phyloP scores from a whole-genome alignment of 2,113 vertebrate species.

The Machaerirhynchus nigripectus region DNA sequence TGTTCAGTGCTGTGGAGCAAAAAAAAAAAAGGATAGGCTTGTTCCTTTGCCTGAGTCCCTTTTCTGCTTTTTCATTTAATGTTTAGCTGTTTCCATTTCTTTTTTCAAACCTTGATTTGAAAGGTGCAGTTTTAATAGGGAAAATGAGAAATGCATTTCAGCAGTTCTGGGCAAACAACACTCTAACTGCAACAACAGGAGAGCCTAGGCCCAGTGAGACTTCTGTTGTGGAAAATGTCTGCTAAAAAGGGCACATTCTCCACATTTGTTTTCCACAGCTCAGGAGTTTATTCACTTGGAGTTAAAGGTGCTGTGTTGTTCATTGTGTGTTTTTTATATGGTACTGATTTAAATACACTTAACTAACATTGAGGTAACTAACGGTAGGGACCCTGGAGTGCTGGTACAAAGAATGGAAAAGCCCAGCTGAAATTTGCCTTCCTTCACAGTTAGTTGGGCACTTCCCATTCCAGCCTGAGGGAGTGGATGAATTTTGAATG shows the following conservation, averaged over 20 bases:
- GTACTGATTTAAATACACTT: background rate
- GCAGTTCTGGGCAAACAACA: background rate
- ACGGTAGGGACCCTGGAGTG: too few relatives aligned
- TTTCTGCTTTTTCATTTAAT: background rate
- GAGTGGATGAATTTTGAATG: background rate
- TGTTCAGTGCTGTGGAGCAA: background rate
- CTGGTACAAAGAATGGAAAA: background rate
- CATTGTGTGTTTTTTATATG: background rate
- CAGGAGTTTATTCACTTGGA: background rate
- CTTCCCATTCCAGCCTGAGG: background rate
- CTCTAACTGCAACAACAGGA: background rate
- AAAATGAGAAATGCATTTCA: background rate
- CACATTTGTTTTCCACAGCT: background rate
- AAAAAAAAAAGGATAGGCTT: background rate
- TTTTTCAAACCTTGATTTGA: background rate
- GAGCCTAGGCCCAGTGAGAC: background rate
- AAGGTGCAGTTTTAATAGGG: background rate
- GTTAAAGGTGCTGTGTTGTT: background rate
- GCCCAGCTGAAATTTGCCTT: background rate
- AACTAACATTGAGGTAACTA: too few relatives aligned
- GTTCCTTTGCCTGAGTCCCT: background rate
- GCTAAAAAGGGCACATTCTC: background rate
- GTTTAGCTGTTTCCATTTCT: background rate
- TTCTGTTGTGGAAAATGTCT: background rate
- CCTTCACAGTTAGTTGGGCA: background rate